phyloP scores from a whole-genome alignment of 2,113 vertebrate species.

The Nansenia antarctica region DNA sequence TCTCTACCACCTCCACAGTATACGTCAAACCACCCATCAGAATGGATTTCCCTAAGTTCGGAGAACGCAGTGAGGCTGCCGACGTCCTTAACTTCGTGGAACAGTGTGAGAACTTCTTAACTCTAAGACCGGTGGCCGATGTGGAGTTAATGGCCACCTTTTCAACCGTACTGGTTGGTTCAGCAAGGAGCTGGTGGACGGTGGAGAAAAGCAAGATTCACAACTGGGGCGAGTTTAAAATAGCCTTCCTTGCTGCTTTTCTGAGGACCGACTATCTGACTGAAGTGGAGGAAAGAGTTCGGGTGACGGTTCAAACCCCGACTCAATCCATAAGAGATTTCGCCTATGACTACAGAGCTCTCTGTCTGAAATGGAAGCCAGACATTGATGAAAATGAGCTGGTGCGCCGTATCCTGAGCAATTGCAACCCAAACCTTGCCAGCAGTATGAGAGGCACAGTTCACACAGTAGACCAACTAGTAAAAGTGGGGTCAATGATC shows the following conservation, averaged over 20 bases:
- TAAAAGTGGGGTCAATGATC: conserved; percentile 22
- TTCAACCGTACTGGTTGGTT: background rate
- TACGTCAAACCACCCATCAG: too few relatives aligned
- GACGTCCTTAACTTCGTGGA: background rate
- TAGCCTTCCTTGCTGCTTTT: background rate
- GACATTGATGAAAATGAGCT: too few relatives aligned
- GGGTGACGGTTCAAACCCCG: too few relatives aligned
- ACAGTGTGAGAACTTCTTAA: background rate
- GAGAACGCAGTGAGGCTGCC: background rate
- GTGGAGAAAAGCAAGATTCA: background rate
- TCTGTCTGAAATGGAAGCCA: too few relatives aligned
- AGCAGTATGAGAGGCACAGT: conserved; percentile 16
- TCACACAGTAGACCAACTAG: conserved; percentile 19
- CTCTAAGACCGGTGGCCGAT: background rate
- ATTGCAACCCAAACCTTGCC: background rate
- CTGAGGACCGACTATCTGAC: background rate
- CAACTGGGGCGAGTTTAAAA: background rate
- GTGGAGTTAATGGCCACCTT: background rate
- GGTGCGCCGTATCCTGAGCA: too few relatives aligned
- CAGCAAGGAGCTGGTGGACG: background rate
- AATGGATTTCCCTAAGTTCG: too few relatives aligned
- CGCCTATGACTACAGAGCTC: too few relatives aligned
- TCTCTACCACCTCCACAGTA: too few relatives aligned
- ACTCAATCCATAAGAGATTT: too few relatives aligned
- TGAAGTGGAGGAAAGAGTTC: background rate